A percentile compares a stretch with the other conserved stretches of the same genome.
Conservation (phyloP, 2,797 vertebrate species). For the Poecilia wingei region DNA sequence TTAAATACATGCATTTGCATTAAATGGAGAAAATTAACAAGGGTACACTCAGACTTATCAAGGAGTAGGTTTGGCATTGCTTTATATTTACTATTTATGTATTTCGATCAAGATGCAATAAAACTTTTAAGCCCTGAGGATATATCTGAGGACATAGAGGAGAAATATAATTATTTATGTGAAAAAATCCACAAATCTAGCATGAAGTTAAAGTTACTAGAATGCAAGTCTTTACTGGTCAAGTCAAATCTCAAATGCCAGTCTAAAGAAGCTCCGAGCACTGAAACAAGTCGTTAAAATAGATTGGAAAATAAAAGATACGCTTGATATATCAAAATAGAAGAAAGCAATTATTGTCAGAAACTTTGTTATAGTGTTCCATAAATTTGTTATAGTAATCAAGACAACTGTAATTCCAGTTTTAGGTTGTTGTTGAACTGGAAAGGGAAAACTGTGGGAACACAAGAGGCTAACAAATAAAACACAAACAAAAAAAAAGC, state of each 20-base stretch:
- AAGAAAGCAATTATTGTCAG: not conserved
- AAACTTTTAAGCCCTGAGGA: not conserved
- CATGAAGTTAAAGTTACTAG: not conserved
- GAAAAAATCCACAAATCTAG: not conserved
- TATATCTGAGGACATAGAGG: not conserved
- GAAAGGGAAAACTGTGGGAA: not conserved
- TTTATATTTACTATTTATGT: not conserved
- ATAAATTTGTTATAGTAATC: not conserved
- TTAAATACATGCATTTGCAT: not conserved
- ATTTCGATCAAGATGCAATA: not conserved
- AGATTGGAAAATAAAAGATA: not conserved
- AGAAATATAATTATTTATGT: not conserved
- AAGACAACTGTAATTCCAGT: not conserved
- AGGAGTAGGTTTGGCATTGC: not conserved
- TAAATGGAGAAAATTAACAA: not conserved
- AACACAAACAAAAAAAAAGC: not conserved
- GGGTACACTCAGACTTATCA: not conserved
- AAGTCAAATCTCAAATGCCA: not conserved
- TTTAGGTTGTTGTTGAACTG: not conserved
- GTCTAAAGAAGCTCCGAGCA: not conserved
- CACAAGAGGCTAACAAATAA: not conserved
- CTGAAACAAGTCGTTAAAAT: not conserved
- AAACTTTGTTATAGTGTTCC: not conserved
- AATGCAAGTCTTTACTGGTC: not conserved
- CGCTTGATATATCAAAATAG: not conserved